Evolutionary conservation across 30 jellyfish, hydroid and myxozoan genomes (phyloP).

Genomic region (Chrysaora quinquecirrha): DNA sequence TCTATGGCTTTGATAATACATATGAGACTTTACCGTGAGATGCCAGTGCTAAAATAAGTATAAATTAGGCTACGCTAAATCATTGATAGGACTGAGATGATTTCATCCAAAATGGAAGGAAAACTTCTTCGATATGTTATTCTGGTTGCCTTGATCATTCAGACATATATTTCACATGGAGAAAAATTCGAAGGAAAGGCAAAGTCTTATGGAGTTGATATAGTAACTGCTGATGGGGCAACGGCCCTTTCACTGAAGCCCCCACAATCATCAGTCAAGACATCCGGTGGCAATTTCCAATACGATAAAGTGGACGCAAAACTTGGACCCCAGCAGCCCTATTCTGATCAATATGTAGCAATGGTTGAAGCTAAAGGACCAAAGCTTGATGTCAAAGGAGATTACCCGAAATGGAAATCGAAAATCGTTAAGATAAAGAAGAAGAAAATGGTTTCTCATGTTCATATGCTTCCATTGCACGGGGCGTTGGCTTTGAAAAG

Average conservation of each 20-base stretch:
- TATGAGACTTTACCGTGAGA: too few relatives aligned
- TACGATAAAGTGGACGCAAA: constrained; percentile 10
- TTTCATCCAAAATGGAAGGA: too few relatives aligned
- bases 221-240: constrained; percentile 22
- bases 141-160: too few relatives aligned
- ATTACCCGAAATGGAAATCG: constrained; percentile 51
- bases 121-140: too few relatives aligned
- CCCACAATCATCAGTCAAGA: constrained; percentile 15
- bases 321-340: constrained; percentile 35
- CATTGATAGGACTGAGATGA: too few relatives aligned
- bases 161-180: not conserved
- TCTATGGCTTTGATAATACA: too few relatives aligned
- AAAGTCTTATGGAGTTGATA: constrained; percentile 13
- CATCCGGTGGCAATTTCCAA: constrained; percentile 37
- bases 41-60: too few relatives aligned
- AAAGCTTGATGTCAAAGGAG: constrained; percentile 54
- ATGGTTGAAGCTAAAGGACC: constrained; percentile 27
- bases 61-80: too few relatives aligned
- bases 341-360: constrained; percentile 17
- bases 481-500: not conserved
- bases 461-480: constrained; percentile 13
- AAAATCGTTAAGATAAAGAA: constrained; percentile 22
- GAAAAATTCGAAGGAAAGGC: constrained; percentile 46
- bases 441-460: not conserved
- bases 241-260: constrained; percentile 40